Evolutionary conservation across 2,113 vertebrate species (phyloP).

Genomic region (Bos javanicus): DNA sequence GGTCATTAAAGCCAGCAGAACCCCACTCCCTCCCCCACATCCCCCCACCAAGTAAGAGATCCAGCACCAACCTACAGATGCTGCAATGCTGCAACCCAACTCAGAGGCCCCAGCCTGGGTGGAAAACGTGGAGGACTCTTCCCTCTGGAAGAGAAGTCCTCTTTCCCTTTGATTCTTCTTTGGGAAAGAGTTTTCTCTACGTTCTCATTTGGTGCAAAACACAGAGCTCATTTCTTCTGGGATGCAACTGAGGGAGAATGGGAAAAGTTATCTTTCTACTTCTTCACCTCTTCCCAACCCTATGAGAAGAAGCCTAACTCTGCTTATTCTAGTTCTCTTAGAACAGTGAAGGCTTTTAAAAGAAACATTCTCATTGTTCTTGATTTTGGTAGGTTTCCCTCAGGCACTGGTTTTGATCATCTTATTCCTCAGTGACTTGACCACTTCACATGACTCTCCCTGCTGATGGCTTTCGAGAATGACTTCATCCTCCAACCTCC

Average conservation of each 20-base stretch:
- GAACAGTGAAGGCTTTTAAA: constrained; percentile 44
- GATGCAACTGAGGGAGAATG: not conserved
- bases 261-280: not conserved
- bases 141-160: not conserved
- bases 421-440: constrained; percentile 11
- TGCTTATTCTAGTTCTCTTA: not conserved
- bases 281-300: not conserved
- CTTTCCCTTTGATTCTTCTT: not conserved
- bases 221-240: not conserved
- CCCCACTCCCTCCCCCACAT: not conserved
- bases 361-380: not conserved
- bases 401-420: not conserved
- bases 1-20: not conserved
- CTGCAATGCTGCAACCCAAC: too few relatives aligned
- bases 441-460: constrained; percentile 51
- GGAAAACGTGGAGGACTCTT: not conserved
- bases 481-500: constrained; percentile 44
- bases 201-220: not conserved
- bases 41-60: not conserved
- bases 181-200: not conserved
- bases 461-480: constrained; percentile 32
- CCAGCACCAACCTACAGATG: not conserved
- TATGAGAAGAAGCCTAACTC: not conserved
- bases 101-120: not conserved
- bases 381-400: constrained; percentile 14